phyloP scores from a whole-genome alignment of 2,113 vertebrate genomes.

The Gasterosteus nipponicus region DNA sequence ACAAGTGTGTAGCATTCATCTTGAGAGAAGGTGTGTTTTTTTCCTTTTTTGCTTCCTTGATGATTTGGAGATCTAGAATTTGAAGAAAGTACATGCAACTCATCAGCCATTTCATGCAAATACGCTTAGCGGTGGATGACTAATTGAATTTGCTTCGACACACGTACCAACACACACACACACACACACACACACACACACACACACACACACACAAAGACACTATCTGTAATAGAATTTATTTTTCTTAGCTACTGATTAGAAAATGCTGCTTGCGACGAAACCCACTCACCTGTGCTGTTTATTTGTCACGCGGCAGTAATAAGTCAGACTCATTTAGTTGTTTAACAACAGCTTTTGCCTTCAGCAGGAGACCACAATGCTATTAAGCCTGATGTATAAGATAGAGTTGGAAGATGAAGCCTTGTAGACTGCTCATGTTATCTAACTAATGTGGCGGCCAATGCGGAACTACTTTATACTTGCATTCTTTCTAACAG shows the following conservation, averaged over 20 bases:
- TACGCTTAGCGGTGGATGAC: conserved; percentile 25
- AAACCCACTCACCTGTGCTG: conserved; percentile 49
- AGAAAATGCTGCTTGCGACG: conserved; percentile 48
- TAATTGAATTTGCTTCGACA: conserved; percentile 21
- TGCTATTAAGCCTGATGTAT: conserved; percentile 62
- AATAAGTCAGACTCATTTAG: conserved; percentile 72
- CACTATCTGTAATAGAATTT: conserved; percentile 10
- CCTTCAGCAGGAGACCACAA: conserved; percentile 53
- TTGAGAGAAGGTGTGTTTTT: not conserved
- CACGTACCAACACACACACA: not conserved
- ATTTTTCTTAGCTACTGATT: conserved; percentile 43
- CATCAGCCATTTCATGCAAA: conserved; percentile 46
- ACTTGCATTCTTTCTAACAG: not conserved
- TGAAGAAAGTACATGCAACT: conserved; percentile 29
- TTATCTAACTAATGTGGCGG: conserved; percentile 35
- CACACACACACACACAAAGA: not conserved
- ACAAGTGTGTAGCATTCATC: conserved; percentile 34
- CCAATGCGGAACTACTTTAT: not conserved
- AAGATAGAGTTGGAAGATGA: conserved; percentile 28
- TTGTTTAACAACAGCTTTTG: conserved; percentile 63
- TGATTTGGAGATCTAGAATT: conserved; percentile 15
- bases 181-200: not conserved
- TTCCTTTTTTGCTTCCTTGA: not conserved
- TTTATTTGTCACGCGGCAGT: conserved; percentile 59
- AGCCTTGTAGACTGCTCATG: conserved; percentile 3